Base-by-base conservation (phyloP, 1,140 invertebrate genomes). In the Anastrepha obliqua region DNA sequence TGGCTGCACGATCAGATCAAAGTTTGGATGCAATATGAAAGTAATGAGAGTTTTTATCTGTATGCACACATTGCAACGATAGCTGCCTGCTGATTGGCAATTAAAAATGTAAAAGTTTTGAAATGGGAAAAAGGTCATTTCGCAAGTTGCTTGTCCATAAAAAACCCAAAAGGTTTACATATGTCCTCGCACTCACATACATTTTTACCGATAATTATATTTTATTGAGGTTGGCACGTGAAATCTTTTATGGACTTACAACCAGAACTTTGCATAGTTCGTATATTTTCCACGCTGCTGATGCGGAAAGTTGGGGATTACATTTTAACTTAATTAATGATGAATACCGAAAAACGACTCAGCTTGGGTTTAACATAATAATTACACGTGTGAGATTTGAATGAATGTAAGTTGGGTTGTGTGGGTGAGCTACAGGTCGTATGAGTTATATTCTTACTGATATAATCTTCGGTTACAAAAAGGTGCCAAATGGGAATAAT, bases 281-380 rank as follows among this genome's bases (percentile, higher is more conserved):
- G 60, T 17, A n/a, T 62, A 62, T 62, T 17, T 51, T 17, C 44
- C 1, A 5, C 13, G 13, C 15, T 47, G 47, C 70, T 51, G 15
- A 55, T 2, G 51, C 47, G 17, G n/a, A 17, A 29, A 51, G 20
- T 20, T 55, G 3, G 74, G 47, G 47, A 9, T 58, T 55, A 20
- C 17, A n/a, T 81, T 81, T 81, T 42, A 81, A 55, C 74, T 81
- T 81, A 81, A 81, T 55, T 58, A 81, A 17, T 81, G 74, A 55
- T 47, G 44, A 51, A 81, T 81, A 42, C 74, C 74, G 17, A 20
- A 51, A 55, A 51, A 47, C 47, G 74, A n/a, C 47, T 47, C 51
- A 81, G 74, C 74, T 81, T 9, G 29, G n/a, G n/a, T 81, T 74
- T 81, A 55, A 55, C 74, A 55, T 81, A 81, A 44, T 55, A 81